These are phyloP conservation scores for Pachyuromys duprasi DNA, from an alignment of 2,797 vertebrate species.

Conservation along the genomic window DNA sequence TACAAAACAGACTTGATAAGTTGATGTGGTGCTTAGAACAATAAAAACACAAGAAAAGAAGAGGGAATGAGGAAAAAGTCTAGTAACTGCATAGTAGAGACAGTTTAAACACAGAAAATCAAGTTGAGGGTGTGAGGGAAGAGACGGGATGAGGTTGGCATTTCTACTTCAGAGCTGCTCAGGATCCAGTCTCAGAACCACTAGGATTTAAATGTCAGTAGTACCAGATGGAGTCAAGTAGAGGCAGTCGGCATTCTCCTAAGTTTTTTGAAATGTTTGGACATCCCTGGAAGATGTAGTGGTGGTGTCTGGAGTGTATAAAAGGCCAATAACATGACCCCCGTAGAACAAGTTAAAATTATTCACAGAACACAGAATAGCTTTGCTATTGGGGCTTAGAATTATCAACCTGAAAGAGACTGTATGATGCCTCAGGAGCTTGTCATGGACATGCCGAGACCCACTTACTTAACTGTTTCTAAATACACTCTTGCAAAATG, in stretches of 20 bases:
- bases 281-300: neutral
- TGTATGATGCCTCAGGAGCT: neutral
- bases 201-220: neutral
- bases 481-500: neutral
- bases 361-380: neutral
- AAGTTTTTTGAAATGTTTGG: neutral
- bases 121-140: neutral
- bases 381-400: neutral
- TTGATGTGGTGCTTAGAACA: neutral
- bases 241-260: neutral
- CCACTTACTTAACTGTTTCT: neutral
- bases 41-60: conserved; percentile 19
- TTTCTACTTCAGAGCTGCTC: neutral
- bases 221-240: neutral
- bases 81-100: neutral
- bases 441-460: neutral
- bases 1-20: neutral
- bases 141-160: neutral
- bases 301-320: neutral
- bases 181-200: neutral
- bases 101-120: neutral
- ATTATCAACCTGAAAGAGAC: neutral
- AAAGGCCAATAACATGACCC: neutral
- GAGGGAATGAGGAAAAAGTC: neutral
- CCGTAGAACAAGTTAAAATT: neutral